Evolutionary conservation across 2,113 vertebrate species (phyloP), one percentile per base, ranked within the genome.

Genomic region (Rhizomys pruinosus): DNA sequence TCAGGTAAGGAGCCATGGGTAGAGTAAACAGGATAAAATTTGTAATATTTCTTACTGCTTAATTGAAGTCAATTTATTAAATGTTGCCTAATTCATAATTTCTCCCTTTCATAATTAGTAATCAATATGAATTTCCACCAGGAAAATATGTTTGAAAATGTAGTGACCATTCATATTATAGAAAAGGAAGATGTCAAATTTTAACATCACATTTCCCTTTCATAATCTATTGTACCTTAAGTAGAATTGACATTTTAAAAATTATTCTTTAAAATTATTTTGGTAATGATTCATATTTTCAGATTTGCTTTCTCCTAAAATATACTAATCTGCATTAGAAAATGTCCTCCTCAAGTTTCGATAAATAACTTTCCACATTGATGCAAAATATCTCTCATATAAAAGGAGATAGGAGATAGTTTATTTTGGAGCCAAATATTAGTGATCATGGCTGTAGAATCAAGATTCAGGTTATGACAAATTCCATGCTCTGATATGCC

Each of bases 61-160:
- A 74, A 42, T 86, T 73, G 19, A 81, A 87, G n/a, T 73, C 63
- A 72, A 87, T 66, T 87, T 84, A 20, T n/a, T 85, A 84, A 39
- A 87, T 87, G 55, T 79, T 72, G 2, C 82, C 93, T 78, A 85
- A 57, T 63, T 57, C 4, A 84, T n/a, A n/a, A n/a, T 8, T 44
- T 76, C 81, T 66, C 3, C 87, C 1, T 85, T 89, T 73, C 15
- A 82, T 47, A 11, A 59, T 7, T 89, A 76, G 4, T 57, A n/a
- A 55, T 71, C 20, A 74, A 11, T 34, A 47, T 34, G n/a, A 44
- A 84, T 64, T 80, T 93, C 19, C 79, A 12, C 64, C 68, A 61
- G 7, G 39, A 42, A 89, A 88, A 88, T 27, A 69, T 10, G 39
- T 32, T 79, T 9, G 34, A 76, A 88, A 66, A 69, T 39, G 0